These are phyloP conservation scores for Willowsia nigromaculata DNA, from an alignment of 2,888 invertebrate genomes.

Conservation along the genomic window DNA sequence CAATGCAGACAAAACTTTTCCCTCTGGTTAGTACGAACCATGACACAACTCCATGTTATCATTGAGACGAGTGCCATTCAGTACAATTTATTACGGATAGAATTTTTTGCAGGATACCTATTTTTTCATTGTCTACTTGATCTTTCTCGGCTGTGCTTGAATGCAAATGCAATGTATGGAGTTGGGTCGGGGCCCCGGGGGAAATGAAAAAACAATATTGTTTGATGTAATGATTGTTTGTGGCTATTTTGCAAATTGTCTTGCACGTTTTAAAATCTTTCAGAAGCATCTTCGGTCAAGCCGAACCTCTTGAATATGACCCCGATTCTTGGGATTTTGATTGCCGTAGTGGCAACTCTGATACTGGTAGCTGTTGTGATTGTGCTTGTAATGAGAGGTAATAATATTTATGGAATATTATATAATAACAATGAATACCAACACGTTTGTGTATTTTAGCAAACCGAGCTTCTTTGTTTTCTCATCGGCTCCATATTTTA, in stretches of 20 bases:
- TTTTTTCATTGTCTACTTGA: conserved; percentile 22
- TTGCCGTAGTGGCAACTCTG: conserved; percentile 83
- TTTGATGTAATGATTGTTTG: too few species aligned
- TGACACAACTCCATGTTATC: not conserved
- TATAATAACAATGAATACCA: too few species aligned
- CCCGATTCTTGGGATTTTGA: conserved; percentile 82
- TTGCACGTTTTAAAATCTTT: conserved; percentile 13
- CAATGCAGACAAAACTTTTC: not conserved
- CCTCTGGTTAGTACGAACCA: not conserved
- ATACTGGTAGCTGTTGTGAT: conserved; percentile 82
- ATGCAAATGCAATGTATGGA: not conserved
- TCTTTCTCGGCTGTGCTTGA: not conserved
- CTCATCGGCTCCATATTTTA: too few species aligned
- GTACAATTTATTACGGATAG: not conserved
- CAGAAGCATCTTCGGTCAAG: conserved; percentile 75
- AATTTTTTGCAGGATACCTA: not conserved
- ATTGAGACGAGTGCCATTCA: not conserved
- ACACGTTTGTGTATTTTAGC: too few species aligned
- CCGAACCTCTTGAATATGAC: conserved; percentile 82
- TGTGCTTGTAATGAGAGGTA: conserved; percentile 82
- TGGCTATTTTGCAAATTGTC: too few species aligned
- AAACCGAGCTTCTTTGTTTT: too few species aligned
- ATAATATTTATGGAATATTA: conserved; percentile 57
- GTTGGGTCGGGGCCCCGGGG: too few species aligned
- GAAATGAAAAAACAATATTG: too few species aligned